Evolutionary conservation across 2,888 invertebrate genomes (phyloP).

Genomic region (Gastrophysa polygoni): DNA sequence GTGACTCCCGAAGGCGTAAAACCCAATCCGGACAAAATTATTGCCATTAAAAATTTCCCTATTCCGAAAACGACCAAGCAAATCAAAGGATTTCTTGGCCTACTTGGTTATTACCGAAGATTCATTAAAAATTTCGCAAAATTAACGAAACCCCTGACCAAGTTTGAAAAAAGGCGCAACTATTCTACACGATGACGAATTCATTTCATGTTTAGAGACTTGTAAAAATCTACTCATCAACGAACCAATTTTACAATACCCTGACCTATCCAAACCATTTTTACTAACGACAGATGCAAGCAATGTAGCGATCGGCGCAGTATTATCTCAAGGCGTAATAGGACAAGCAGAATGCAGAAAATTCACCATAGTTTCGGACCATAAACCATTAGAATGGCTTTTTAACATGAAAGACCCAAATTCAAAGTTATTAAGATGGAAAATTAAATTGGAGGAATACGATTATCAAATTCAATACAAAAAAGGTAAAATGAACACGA

Average conservation of each 20-base stretch:
- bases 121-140: conserved; percentile 27
- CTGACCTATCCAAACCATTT: conserved; percentile 26
- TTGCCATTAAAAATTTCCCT: conserved; percentile 17
- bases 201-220: conserved; percentile 18
- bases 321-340: not conserved
- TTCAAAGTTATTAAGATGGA: conserved; percentile 19
- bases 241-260: not conserved
- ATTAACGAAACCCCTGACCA: conserved; percentile 26
- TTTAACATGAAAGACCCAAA: conserved; percentile 22
- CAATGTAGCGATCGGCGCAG: conserved; percentile 29
- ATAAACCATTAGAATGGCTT: conserved; percentile 34
- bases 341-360: conserved; percentile 14
- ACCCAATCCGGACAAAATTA: conserved; percentile 18
- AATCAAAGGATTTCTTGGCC: conserved; percentile 41
- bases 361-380: conserved; percentile 27
- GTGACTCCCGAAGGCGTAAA: conserved; percentile 19
- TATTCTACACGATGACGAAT: conserved; percentile 1
- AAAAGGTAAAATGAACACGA: conserved; percentile 12
- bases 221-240: conserved; percentile 17
- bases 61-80: conserved; percentile 35
- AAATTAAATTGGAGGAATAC: conserved; percentile 15
- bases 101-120: conserved; percentile 34
- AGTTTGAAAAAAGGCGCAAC: conserved; percentile 22
- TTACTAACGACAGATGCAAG: no score
- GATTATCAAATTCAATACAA: conserved; percentile 12